Conservation (phyloP, 2,113 vertebrate genomes). For the Corythaeola cristata region DNA sequence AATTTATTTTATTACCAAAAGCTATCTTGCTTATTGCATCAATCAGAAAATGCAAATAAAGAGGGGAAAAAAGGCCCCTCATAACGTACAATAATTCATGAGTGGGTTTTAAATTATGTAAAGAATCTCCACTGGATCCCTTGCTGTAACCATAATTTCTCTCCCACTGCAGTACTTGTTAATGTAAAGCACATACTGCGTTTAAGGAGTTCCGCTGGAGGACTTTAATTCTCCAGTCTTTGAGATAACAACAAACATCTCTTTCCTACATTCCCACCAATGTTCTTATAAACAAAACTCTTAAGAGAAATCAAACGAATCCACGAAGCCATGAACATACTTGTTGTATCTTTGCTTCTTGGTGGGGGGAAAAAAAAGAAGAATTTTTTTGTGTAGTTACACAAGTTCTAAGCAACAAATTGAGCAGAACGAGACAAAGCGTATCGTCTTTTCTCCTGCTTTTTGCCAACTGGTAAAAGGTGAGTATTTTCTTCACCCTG, state of each 20-base stretch:
- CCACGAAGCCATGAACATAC: neutral
- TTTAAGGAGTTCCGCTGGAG: neutral
- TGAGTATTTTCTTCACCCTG: neutral
- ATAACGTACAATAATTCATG: fast-evolving
- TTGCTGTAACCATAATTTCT: neutral
- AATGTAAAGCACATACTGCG: neutral
- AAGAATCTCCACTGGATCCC: neutral
- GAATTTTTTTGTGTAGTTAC: neutral
- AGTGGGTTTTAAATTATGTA: fast-evolving
- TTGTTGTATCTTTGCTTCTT: neutral
- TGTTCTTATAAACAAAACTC: neutral
- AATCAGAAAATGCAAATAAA: conserved; percentile 17
- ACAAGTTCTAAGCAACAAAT: neutral
- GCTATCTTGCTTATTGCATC: neutral
- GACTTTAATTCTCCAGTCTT: neutral
- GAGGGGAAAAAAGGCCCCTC: neutral
- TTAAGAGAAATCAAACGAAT: neutral
- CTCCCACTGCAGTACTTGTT: fast-evolving
- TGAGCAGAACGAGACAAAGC: neutral
- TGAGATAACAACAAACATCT: neutral
- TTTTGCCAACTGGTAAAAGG: neutral
- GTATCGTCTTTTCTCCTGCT: neutral
- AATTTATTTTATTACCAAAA: neutral
- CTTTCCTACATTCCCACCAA: neutral
- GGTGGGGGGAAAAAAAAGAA: neutral